phyloP scores from a whole-genome alignment of 1,140 invertebrate genomes.

The Asbolus verrucosus region DNA sequence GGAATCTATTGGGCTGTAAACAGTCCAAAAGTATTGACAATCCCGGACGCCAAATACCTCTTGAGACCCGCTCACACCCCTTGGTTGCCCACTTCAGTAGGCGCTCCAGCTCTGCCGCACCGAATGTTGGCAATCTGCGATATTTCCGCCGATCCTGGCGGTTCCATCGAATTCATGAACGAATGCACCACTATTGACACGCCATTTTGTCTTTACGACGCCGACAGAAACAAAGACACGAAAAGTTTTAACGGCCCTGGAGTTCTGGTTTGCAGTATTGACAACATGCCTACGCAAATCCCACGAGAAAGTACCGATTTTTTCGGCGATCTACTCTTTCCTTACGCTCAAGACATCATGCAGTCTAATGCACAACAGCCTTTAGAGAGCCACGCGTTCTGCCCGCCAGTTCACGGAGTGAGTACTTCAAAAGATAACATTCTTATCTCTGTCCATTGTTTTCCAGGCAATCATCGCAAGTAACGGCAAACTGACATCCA shows the following conservation, averaged over 20 bases:
- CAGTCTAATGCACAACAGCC: conserved; percentile 89
- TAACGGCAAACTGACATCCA: conserved; percentile 91
- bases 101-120: conserved; percentile 91
- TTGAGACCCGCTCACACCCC: conserved; percentile 89
- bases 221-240: conserved; percentile 96
- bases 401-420: conserved; percentile 84
- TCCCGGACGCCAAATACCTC: conserved; percentile 97
- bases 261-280: conserved; percentile 97
- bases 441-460: conserved; percentile 46
- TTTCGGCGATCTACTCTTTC: conserved; percentile 93
- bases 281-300: conserved; percentile 99
- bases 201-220: conserved; percentile 98
- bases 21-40: conserved; percentile 95
- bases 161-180: conserved; percentile 99
- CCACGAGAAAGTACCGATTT: conserved; percentile 97
- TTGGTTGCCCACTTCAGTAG: conserved; percentile 88
- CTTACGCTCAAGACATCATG: conserved; percentile 92
- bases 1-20: conserved; percentile 99
- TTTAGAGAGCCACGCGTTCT: conserved; percentile 83
- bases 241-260: conserved; percentile 97
- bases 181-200: conserved; percentile 99
- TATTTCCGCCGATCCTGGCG: conserved; percentile 97
- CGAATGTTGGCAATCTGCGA: conserved; percentile 94
- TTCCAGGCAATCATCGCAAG: conserved; percentile 95
- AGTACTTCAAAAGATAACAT: conserved; percentile 63